These are phyloP conservation scores for Numida meleagris DNA, from an alignment of 2,113 vertebrate species.

Conservation along the genomic window DNA sequence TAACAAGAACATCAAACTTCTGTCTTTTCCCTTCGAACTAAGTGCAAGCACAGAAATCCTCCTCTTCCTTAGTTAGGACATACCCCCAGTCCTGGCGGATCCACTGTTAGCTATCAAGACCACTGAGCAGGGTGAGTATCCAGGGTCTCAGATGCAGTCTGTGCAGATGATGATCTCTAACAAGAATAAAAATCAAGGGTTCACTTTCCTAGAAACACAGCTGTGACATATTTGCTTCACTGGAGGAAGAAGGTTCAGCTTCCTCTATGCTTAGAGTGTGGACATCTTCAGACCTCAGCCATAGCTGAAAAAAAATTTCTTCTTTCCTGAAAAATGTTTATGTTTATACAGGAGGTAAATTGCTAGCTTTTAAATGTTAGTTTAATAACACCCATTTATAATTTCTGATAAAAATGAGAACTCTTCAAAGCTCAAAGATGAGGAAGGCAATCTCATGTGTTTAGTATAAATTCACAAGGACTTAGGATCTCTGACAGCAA, in stretches of 20 bases:
- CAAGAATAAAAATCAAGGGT: background rate
- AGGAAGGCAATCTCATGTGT: background rate
- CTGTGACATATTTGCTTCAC: background rate
- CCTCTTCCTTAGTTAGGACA: background rate
- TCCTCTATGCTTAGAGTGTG: background rate
- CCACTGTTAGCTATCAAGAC: background rate
- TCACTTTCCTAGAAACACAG: background rate
- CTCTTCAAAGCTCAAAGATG: background rate
- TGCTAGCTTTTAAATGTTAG: background rate
- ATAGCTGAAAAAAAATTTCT: background rate
- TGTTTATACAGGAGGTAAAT: constrained; percentile 1
- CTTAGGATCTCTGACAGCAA: constrained; percentile 24
- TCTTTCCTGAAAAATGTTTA: background rate
- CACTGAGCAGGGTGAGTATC: background rate
- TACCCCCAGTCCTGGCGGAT: background rate
- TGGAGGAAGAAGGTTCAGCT: background rate
- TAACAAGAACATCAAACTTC: background rate
- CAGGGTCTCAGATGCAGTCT: background rate
- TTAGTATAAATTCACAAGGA: background rate
- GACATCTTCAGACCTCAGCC: background rate
- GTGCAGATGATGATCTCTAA: background rate
- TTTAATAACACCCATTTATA: background rate
- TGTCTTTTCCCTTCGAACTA: background rate
- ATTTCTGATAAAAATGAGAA: background rate
- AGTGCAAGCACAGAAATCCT: background rate